Base-by-base conservation (phyloP, 2,113 vertebrate genomes). In the Orthochromis indermauri region DNA sequence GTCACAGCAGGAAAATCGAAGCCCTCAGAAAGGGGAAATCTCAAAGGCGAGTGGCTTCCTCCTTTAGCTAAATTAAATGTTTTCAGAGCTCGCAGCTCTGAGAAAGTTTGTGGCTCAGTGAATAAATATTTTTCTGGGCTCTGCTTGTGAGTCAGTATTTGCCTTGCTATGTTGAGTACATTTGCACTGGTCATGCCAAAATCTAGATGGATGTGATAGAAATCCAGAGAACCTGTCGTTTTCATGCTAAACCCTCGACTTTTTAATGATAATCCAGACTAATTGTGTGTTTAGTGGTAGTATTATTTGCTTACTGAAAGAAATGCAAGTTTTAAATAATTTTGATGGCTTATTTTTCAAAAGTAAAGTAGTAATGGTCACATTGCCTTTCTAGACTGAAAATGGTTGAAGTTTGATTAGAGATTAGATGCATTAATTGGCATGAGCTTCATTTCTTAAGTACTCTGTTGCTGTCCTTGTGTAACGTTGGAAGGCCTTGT, bases 71-170 rank as follows among this genome's bases (percentile, higher is more conserved):
- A 94, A 95, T 93, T 91, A 89, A 83, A 93, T 90, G 81, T 89
- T 91, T 94, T 90, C 88, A 80, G 61, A 90, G 90, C 86, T 76
- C 88, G 85, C 86, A 90, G 91, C 83, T 82, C 45, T 73, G 84
- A 90, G 88, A 90, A 87, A 84, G 85, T 93, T 92, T 90, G 93
- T 91, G 83, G 89, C 88, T 90, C 61, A 88, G 86, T 91, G 87
- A 90, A 92, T 91, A 92, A 91, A 91, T 88, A 87, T 92, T 92
- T 90, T 83, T 73, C 71, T 86, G 86, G 76, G 85, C 81, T 91
- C 63, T 85, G 88, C 24, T 86, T 68, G 76, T 81, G 78, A 89
- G 79, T 90, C 73, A 76, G 81, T 90, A 86, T 93, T 94, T 89
- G 92, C 86, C 37, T 93, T 87, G 76, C 85, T 45, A 45, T 82